These are phyloP conservation scores for Copidosoma aretas DNA, from an alignment of 2,888 invertebrate species.

Conservation along the genomic window DNA sequence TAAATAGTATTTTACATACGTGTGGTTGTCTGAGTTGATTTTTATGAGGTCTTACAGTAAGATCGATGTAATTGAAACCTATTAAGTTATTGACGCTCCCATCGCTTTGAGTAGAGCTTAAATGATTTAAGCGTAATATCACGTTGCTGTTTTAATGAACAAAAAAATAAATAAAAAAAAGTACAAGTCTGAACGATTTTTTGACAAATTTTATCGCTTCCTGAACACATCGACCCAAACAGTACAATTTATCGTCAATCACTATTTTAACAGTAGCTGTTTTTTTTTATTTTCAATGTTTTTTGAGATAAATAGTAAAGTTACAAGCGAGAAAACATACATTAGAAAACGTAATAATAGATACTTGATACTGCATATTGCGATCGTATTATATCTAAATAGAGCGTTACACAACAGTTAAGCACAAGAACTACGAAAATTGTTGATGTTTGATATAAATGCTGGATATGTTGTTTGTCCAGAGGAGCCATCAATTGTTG, in stretches of 20 bases:
- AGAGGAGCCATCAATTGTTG: conserved; percentile 3
- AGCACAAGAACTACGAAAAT: background rate
- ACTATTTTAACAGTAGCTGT: conserved; percentile 22
- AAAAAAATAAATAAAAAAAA: no score
- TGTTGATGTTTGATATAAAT: conserved; percentile 16
- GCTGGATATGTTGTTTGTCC: background rate
- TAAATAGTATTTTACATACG: no score
- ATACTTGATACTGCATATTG: conserved; percentile 15
- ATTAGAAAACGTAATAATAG: conserved; percentile 1
- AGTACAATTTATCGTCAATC: conserved; percentile 31
- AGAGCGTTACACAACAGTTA: background rate
- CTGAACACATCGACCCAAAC: conserved; percentile 6
- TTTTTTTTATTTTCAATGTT: conserved; percentile 23
- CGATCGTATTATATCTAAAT: conserved; percentile 16
- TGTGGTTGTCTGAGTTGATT: no score
- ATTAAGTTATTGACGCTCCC: no score
- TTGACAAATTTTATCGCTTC: conserved; percentile 23
- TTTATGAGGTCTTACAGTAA: no score
- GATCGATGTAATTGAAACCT: no score
- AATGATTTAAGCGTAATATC: conserved; percentile 1
- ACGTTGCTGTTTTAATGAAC: conserved; percentile 28
- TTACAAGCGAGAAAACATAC: background rate
- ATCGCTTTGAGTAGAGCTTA: background rate
- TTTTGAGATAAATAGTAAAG: conserved; percentile 5
- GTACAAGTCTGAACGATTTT: conserved; percentile 25